Evolutionary conservation across 2,113 vertebrate genomes (phyloP), one percentile per base, ranked within the genome.

Genomic region (Rousettus leschenaultii): DNA sequence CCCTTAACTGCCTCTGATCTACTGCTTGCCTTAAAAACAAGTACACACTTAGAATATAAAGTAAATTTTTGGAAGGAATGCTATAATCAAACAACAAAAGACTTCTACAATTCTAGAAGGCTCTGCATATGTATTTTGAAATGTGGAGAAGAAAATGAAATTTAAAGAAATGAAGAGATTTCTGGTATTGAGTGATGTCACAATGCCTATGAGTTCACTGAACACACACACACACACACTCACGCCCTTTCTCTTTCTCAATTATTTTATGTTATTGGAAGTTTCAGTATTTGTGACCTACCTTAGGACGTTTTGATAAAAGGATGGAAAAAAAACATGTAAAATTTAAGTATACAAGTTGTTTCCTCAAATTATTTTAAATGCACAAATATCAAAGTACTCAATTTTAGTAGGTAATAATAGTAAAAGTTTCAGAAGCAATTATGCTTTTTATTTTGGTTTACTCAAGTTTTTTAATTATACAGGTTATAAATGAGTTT

Each of bases 341-440:
- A 82, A 74, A 90, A 90, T 40, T 75, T 93, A 95, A 92, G 38
- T n/a, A 61, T 35, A 83, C 2, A 92, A 61, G 16, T 65, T 79
- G n/a, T 40, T 85, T 88, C 35, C 10, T 26, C 86, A 87, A 85
- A 95, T 79, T 78, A 92, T 75, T 95, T 96, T 86, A 66, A 89
- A 92, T 66, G 86, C 7, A 74, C 53, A 73, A 95, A 61, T 35
- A 89, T 51, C 61, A 59, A 57, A 96, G 33, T 48, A 53, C 0
- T 96, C 24, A 1, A 35, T 65, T 82, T 78, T 21, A 88, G 6
- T 13, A 57, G 84, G 6, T 9, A 77, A 82, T 1, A 28, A 12
- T 45, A 51, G 14, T 51, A 51, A 51, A 53, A 91, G 13, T 53
- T 88, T 94, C 16, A 89, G 45, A 90, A 53, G 22, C 33, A 85